Conservation (phyloP, 2,797 vertebrate genomes). For the Liasis olivaceus region DNA sequence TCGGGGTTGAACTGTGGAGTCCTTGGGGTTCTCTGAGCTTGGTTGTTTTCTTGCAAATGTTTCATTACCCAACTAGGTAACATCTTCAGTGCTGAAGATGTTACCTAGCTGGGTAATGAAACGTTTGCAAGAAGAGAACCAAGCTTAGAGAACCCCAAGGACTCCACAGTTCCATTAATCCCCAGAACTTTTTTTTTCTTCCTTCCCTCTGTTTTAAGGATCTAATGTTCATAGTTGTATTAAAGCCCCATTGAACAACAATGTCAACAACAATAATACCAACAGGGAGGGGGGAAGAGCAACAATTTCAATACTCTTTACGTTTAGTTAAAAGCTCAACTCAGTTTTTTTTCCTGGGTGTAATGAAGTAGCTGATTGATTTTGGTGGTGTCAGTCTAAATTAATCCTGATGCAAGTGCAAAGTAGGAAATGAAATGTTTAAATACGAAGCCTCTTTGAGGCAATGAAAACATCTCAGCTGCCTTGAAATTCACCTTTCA, state of each 20-base stretch:
- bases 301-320: neutral
- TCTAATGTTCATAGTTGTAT: neutral
- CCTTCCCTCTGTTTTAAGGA: neutral
- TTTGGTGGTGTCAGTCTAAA: neutral
- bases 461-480: neutral
- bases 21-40: no score
- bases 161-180: neutral
- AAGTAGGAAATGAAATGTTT: slow-evolving; percentile 19
- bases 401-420: neutral
- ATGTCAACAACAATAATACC: neutral
- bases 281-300: neutral
- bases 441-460: neutral
- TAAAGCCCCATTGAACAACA: neutral
- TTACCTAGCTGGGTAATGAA: no score
- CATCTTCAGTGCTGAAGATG: no score
- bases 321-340: neutral
- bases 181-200: neutral
- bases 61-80: no score
- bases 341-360: neutral
- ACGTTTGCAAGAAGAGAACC: no score
- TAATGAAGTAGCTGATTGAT: neutral
- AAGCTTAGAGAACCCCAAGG: no score
- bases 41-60: no score
- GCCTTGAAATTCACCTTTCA: neutral
- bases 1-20: no score